phyloP scores from a whole-genome alignment of 2,797 vertebrate genomes.

The Galaxias olidus region DNA sequence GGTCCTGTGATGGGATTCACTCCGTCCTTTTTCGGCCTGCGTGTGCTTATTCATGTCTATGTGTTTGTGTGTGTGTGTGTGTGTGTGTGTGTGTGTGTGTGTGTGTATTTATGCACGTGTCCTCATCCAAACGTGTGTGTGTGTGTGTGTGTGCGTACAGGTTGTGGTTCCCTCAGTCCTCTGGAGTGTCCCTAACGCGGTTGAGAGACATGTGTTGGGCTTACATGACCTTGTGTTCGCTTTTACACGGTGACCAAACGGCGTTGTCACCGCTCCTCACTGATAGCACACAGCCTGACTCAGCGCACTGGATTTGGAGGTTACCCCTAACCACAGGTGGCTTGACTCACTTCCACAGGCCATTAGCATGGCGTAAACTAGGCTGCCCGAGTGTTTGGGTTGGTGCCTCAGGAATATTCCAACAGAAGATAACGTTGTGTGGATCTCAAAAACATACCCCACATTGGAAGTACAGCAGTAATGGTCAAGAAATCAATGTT shows the following conservation, averaged over 20 bases:
- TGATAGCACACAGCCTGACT: not conserved
- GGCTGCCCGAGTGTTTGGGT: too few species aligned
- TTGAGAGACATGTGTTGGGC: not conserved
- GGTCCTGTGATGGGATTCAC: not conserved
- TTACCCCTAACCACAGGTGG: too few species aligned
- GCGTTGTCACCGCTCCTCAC: not conserved
- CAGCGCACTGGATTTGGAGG: not conserved
- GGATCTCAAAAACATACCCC: too few species aligned
- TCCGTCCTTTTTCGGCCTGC: not conserved
- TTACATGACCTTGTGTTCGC: slow-evolving; percentile 7
- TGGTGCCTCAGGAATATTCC: too few species aligned
- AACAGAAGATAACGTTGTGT: too few species aligned
- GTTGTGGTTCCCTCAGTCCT: not conserved
- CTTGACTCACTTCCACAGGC: too few species aligned
- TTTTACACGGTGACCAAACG: not conserved
- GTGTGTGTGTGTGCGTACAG: slow-evolving; percentile 12
- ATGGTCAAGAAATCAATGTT: too few species aligned
- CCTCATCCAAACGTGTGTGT: not conserved
- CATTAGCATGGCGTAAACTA: too few species aligned
- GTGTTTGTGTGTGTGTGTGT: slow-evolving; percentile 8
- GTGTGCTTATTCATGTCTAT: slow-evolving; percentile 1
- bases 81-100: slow-evolving; percentile 6
- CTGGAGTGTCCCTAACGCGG: not conserved
- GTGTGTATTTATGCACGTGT: not conserved
- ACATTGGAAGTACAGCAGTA: too few species aligned